These are phyloP conservation scores for Chlorodrepanis virens DNA, from an alignment of 2,113 vertebrate species.

Conservation along the genomic window DNA sequence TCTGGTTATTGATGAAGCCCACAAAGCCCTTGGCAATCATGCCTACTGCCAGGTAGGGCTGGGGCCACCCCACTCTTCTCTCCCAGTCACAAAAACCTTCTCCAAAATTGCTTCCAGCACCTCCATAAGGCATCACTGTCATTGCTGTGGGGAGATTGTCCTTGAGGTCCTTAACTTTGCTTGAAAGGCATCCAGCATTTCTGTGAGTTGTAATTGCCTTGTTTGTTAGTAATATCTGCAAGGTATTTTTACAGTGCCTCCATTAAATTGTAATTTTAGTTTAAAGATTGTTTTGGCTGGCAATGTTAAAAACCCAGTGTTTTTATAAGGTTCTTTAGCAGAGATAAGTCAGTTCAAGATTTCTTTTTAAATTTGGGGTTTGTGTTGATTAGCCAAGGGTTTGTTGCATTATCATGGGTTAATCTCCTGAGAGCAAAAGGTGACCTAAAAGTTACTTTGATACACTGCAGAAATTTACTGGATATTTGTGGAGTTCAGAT, in stretches of 20 bases:
- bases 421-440: not conserved
- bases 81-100: fast-evolving
- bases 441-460: not conserved
- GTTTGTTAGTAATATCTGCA: not conserved
- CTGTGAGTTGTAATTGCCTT: fast-evolving
- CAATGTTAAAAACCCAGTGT: not conserved
- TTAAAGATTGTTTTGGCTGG: not conserved
- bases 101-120: fast-evolving
- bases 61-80: no score
- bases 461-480: not conserved
- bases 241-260: not conserved
- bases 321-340: not conserved
- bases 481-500: not conserved
- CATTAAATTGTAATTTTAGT: not conserved
- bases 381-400: not conserved
- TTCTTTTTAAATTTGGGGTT: not conserved
- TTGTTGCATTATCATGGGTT: not conserved
- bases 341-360: not conserved
- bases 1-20: slow-evolving; percentile 94
- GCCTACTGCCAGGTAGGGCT: slow-evolving; percentile 91
- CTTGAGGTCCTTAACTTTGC: not conserved
- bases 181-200: not conserved
- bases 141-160: not conserved
- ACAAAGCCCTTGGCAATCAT: slow-evolving; percentile 93
- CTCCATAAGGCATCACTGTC: fast-evolving